phyloP scores from a whole-genome alignment of 2,797 vertebrate genomes.

The Varecia variegata region DNA sequence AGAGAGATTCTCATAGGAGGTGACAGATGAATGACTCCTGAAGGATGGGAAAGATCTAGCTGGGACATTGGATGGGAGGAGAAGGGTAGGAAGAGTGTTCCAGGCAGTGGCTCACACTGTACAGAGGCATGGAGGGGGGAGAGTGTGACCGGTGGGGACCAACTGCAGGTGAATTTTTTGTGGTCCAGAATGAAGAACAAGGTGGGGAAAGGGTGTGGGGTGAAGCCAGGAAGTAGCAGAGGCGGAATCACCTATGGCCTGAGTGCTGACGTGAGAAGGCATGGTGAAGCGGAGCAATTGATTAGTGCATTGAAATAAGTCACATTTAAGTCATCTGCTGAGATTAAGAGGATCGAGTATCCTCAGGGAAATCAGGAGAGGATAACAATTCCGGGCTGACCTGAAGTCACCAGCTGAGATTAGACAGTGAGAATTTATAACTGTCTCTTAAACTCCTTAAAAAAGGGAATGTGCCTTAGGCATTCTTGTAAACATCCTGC shows the following conservation, averaged over 20 bases:
- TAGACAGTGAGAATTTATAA: not conserved
- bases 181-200: not conserved
- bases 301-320: accelerated
- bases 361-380: not conserved
- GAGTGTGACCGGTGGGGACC: not conserved
- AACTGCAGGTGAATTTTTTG: accelerated
- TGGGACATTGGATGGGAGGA: not conserved
- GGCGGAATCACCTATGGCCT: no score
- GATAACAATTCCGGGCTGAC: not conserved
- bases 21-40: not conserved
- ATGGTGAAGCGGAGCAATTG: no score
- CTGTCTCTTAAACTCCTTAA: not conserved
- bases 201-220: no score
- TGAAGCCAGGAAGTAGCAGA: not conserved
- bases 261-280: not conserved
- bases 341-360: not conserved
- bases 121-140: no score
- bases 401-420: not conserved
- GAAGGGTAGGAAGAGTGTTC: accelerated
- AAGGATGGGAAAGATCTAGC: not conserved
- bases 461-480: not conserved
- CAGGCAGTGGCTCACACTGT: not conserved
- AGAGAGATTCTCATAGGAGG: not conserved
- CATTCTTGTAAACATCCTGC: not conserved
- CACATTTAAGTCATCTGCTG: not conserved